phyloP scores from a whole-genome alignment of 1,140 invertebrate genomes.

The Steinernema feltiae region DNA sequence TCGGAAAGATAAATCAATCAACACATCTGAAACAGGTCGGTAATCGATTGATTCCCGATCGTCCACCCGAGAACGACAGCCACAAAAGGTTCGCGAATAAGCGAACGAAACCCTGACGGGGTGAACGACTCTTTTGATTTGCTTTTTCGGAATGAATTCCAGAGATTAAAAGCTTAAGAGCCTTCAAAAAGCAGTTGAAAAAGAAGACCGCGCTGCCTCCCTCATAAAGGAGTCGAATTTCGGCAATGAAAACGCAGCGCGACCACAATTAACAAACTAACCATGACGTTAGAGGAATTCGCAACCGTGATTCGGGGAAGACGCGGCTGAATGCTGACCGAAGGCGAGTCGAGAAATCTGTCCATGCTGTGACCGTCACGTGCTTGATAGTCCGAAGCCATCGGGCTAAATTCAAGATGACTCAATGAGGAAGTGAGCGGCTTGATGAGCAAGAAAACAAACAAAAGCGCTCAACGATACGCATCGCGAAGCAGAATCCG shows the following conservation, averaged over 20 bases:
- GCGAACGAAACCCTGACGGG: no score
- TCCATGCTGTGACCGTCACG: not conserved
- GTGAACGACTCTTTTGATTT: no score
- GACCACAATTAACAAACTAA: not conserved
- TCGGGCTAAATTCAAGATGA: not conserved
- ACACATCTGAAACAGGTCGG: not conserved
- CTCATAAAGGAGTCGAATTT: no score
- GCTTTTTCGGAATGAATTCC: not conserved
- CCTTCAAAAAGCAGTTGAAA: no score
- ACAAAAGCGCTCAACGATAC: not conserved
- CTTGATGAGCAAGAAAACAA: not conserved
- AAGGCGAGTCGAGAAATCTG: not conserved
- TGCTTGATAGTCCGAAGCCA: not conserved
- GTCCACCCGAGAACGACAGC: no score
- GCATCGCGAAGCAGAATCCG: not conserved
- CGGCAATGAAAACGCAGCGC: not conserved
- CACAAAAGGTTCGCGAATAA: no score
- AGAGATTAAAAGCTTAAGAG: not conserved
- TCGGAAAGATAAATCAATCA: not conserved
- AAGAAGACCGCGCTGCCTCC: no score
- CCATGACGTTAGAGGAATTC: not conserved
- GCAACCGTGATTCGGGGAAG: not conserved
- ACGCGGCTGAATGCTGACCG: not conserved
- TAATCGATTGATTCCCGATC: not conserved
- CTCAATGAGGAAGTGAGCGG: not conserved